phyloP scores from a whole-genome alignment of 2,888 invertebrate species.

The Morpho deidamia region DNA sequence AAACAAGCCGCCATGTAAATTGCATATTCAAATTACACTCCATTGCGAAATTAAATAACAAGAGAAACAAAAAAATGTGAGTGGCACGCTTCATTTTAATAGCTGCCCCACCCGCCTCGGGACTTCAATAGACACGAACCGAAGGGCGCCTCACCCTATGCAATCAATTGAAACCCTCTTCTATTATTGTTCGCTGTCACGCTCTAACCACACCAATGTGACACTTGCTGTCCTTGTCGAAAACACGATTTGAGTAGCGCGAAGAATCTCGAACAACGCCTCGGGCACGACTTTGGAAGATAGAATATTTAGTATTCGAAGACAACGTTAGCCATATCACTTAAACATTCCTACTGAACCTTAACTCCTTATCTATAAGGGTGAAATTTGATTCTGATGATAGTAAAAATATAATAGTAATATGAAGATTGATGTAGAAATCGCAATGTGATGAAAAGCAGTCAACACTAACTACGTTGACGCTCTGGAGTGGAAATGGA shows the following conservation, averaged over 20 bases:
- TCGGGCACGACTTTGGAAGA: slow-evolving; percentile 57
- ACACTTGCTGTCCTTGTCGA: slow-evolving; percentile 37
- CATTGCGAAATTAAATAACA: slow-evolving; percentile 74
- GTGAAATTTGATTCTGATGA: slow-evolving; percentile 23
- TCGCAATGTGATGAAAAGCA: slow-evolving; percentile 55
- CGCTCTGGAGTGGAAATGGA: slow-evolving; percentile 58
- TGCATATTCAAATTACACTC: slow-evolving; percentile 69
- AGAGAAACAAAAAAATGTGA: slow-evolving; percentile 67
- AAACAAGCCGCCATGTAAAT: slow-evolving; percentile 55
- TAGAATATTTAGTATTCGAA: slow-evolving; percentile 47
- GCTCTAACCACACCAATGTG: slow-evolving; percentile 29
- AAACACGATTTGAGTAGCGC: slow-evolving; percentile 47
- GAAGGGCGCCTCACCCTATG: slow-evolving; percentile 67
- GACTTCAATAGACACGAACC: slow-evolving; percentile 51
- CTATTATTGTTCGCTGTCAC: slow-evolving; percentile 44
- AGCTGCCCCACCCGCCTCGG: slow-evolving; percentile 59
- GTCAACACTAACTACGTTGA: slow-evolving; percentile 56
- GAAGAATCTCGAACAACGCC: slow-evolving; percentile 50
- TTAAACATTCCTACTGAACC: neutral
- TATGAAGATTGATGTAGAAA: slow-evolving; percentile 55
- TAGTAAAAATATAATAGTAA: slow-evolving; percentile 27
- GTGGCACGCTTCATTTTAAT: slow-evolving; percentile 50
- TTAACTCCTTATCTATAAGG: slow-evolving; percentile 22
- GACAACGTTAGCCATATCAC: slow-evolving; percentile 15
- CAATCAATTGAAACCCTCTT: slow-evolving; percentile 69